A percentile compares a stretch with the other conserved stretches of the same genome.
phyloP scores from a whole-genome alignment of 1,140 invertebrate species.

The Zelostemma sp. region DNA sequence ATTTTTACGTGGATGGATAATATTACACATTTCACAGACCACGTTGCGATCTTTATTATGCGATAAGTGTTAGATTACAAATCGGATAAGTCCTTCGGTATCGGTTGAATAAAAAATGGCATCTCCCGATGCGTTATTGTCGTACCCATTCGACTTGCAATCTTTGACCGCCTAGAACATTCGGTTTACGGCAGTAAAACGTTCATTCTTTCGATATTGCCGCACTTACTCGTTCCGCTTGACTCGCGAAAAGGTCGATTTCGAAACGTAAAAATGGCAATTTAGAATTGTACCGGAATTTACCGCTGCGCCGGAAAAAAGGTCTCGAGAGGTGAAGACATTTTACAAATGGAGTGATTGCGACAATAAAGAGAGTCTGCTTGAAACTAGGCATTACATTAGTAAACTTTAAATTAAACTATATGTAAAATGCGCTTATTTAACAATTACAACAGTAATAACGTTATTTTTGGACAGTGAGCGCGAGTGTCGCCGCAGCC shows the following conservation, averaged over 20 bases:
- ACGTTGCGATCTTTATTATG: not conserved
- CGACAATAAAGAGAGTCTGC: not conserved
- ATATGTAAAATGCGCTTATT: constrained; percentile 45
- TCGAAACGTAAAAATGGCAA: no score
- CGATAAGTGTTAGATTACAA: not conserved
- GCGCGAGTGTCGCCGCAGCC: constrained; percentile 1
- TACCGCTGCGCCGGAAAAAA: no score
- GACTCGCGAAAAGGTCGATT: no score
- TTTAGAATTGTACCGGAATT: no score
- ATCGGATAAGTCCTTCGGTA: not conserved
- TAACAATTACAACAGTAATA: constrained; percentile 48
- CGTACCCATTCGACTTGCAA: not conserved
- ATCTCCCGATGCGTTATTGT: not conserved
- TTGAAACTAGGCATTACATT: constrained; percentile 22
- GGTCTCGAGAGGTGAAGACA: no score
- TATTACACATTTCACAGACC: no score
- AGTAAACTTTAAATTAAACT: constrained; percentile 52
- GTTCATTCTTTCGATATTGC: constrained; percentile 29
- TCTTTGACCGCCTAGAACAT: constrained; percentile 9
- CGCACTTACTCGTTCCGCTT: constrained; percentile 17
- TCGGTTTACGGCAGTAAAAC: constrained; percentile 28
- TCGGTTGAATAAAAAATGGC: not conserved
- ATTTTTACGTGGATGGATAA: no score
- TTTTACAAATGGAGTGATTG: no score
- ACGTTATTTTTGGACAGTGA: constrained; percentile 31